Conservation (phyloP, 2,797 vertebrate species). For the Molossus molossus region DNA sequence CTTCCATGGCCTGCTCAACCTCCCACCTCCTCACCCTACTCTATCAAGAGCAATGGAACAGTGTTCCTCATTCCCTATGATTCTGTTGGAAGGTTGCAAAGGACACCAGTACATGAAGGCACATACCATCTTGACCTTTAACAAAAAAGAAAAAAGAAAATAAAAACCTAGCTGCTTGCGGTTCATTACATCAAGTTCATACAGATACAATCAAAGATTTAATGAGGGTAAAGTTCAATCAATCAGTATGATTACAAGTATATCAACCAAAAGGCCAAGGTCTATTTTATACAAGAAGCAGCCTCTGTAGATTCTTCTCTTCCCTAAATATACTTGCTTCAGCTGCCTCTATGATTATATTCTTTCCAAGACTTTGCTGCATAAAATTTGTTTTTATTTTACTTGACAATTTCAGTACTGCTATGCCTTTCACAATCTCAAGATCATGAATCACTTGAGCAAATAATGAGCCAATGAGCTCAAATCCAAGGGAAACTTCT, state of each 20-base stretch:
- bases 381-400: constrained; percentile 82
- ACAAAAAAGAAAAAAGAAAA: constrained; percentile 45
- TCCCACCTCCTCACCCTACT: neutral
- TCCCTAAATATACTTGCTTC: constrained; percentile 42
- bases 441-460: constrained; percentile 87
- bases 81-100: constrained; percentile 47
- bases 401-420: constrained; percentile 84
- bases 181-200: neutral
- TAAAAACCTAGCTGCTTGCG: neutral
- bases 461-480: constrained; percentile 85
- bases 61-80: neutral
- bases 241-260: constrained; percentile 53
- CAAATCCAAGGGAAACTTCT: constrained; percentile 84
- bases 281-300: constrained; percentile 60
- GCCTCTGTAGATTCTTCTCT: constrained; percentile 20
- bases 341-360: constrained; percentile 78
- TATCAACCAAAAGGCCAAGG: constrained; percentile 49
- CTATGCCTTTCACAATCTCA: constrained; percentile 87
- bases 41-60: neutral
- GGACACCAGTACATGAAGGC: neutral
- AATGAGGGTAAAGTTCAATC: constrained; percentile 60
- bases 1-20: neutral
- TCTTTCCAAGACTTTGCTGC: constrained; percentile 75
- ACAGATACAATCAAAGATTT: constrained; percentile 68
- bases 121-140: neutral